Percentiles rank a stretch among this genome's conserved stretches.
These are phyloP conservation scores for Chloromyia formosa DNA, from an alignment of 2,888 invertebrate species.

Conservation along the genomic window DNA sequence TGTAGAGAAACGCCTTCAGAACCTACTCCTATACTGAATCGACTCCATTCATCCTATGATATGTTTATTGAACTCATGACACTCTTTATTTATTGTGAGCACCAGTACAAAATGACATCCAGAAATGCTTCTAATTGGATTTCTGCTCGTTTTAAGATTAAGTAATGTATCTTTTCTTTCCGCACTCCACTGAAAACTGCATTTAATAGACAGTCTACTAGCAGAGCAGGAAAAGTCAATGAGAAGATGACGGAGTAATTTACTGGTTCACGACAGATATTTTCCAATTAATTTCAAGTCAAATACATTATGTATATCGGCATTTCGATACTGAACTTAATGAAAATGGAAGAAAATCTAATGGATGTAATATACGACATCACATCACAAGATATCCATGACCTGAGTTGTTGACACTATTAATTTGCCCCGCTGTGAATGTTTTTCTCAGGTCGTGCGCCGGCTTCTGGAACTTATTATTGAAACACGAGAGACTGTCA, in stretches of 20 bases:
- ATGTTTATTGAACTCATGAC: conserved; percentile 26
- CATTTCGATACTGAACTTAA: too few relatives aligned
- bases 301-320: too few relatives aligned
- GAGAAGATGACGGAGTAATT: conserved; percentile 13
- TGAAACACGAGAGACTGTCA: too few relatives aligned
- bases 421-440: conserved; percentile 16
- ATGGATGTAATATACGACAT: too few relatives aligned
- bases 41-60: background rate
- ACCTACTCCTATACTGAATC: too few relatives aligned
- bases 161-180: conserved; percentile 20
- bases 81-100: background rate
- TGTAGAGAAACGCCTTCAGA: too few relatives aligned
- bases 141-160: background rate
- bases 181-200: conserved; percentile 9
- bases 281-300: conserved; percentile 25
- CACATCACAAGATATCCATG: background rate
- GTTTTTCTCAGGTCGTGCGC: background rate
- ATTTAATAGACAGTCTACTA: too few relatives aligned
- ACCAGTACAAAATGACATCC: background rate
- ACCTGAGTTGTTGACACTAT: conserved; percentile 39
- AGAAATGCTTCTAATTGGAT: conserved; percentile 30
- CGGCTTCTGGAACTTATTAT: too few relatives aligned
- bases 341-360: too few relatives aligned
- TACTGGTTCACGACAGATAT: conserved; percentile 16
- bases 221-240: background rate